A percentile compares a stretch with the other conserved stretches of the same genome.
phyloP scores from a whole-genome alignment of 2,888 invertebrate species.

The Ecdyonurus torrentis region DNA sequence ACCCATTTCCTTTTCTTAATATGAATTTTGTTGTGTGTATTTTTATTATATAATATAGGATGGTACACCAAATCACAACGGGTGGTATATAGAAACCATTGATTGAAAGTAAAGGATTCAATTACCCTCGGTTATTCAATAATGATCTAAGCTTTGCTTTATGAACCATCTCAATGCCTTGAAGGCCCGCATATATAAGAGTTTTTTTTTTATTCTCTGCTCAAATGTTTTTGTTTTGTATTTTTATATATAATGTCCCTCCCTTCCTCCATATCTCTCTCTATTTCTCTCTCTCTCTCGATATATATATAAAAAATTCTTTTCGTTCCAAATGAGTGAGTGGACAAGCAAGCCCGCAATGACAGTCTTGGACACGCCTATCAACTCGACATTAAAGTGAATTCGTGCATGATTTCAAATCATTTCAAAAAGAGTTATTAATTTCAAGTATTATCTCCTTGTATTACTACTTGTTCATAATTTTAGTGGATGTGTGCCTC shows the following conservation, averaged over 20 bases:
- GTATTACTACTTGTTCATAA: no score
- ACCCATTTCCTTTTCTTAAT: constrained; percentile 1
- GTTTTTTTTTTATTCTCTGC: constrained; percentile 19
- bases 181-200: constrained; percentile 6
- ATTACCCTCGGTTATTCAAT: background rate
- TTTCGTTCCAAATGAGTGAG: background rate
- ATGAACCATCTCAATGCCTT: constrained; percentile 3
- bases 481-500: no score
- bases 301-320: background rate
- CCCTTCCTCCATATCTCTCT: no score
- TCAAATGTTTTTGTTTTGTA: constrained; percentile 23
- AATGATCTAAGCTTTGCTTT: constrained; percentile 11
- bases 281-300: no score
- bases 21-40: constrained; percentile 21
- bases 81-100: background rate
- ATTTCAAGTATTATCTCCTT: no score
- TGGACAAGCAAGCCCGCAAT: background rate
- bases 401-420: background rate
- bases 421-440: no score
- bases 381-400: no score
- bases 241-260: no score
- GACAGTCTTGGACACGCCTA: background rate
- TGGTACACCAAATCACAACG: background rate
- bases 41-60: constrained; percentile 31
- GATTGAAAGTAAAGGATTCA: background rate